Conservation (phyloP, 2,797 vertebrate genomes). For the Schizopygopsis malacanthus region DNA sequence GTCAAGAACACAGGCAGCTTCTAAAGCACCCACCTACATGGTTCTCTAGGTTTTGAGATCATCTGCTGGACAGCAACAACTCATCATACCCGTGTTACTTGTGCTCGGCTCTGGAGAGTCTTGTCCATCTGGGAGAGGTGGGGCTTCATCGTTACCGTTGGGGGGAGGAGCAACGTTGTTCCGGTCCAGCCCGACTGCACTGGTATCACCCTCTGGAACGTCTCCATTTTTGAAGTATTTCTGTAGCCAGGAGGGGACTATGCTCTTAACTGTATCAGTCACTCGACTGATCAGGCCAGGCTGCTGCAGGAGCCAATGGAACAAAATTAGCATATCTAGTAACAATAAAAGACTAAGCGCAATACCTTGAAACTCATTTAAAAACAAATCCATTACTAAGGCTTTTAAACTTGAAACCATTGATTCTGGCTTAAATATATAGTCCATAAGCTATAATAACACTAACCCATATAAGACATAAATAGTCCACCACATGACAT, state of each 20-base stretch:
- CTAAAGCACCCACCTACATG: not conserved
- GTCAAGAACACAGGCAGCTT: not conserved
- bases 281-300: slow-evolving; percentile 94
- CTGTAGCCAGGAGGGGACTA: slow-evolving; percentile 95
- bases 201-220: slow-evolving; percentile 64
- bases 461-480: no score
- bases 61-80: not conserved
- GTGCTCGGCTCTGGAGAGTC: slow-evolving; percentile 86
- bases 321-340: slow-evolving; percentile 15
- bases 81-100: slow-evolving; percentile 84
- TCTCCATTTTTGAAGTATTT: slow-evolving; percentile 91
- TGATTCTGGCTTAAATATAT: no score
- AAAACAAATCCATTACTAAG: no score
- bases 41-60: not conserved
- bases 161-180: slow-evolving; percentile 78
- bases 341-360: not conserved
- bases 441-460: no score
- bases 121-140: slow-evolving; percentile 78
- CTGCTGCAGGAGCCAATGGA: slow-evolving; percentile 67
- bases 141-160: slow-evolving; percentile 79
- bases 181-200: slow-evolving; percentile 68
- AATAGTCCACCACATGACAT: no score
- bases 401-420: no score
- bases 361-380: no score
- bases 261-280: slow-evolving; percentile 96